Base-by-base conservation (phyloP, 2,888 invertebrate species). In the Agriotes lineatus region DNA sequence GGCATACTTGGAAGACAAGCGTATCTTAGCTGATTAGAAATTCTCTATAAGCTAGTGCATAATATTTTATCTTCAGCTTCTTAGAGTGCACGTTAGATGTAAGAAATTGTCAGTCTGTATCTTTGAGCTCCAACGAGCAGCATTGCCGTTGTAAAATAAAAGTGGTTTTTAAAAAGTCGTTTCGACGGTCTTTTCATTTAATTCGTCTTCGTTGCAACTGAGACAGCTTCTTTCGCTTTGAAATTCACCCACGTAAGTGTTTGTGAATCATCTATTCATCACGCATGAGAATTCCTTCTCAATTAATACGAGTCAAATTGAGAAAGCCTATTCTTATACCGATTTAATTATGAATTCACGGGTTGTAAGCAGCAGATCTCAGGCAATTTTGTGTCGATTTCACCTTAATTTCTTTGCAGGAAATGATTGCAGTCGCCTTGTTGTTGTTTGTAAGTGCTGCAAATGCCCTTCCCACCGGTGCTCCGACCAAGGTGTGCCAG, bases 401-500 rank as follows among this genome's bases (percentile, higher is more conserved):
- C 9, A 10, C 12, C n/a, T 2, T n/a, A 5, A 19, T 22, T 48
- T 14, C 25, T 22, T 39, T 39, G 39, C 14, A 39, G 39, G 39
- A 39, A 39, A 39, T 39, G 39, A 39, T 39, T 25, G 25, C n/a
- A 18, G 16, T 52, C 60, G 30, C 16, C 66, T 58, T 68, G 48
- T 57, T 72, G 18, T 60, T 69, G 33, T 44, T 76, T 20, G n/a
- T 63, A 10, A 48, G 56, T 42, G 42, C 65, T 61, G 72, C 64
- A 4, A 71, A 73, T 30, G 76, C 79, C 2, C 73, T 83, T 3
- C 84, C 84, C 0, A 73, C 80, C 48, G 86, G 86, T 14, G 86
- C 85, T 18, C 86, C 86, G 1, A 71, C 79, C 0, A 76, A 75
- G 44, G 83, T 79, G 37, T 85, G 85, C 69, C 67, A 77, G 19